phyloP scores from a whole-genome alignment of 2,797 vertebrate species.

The Melanotaenia trifasciata region DNA sequence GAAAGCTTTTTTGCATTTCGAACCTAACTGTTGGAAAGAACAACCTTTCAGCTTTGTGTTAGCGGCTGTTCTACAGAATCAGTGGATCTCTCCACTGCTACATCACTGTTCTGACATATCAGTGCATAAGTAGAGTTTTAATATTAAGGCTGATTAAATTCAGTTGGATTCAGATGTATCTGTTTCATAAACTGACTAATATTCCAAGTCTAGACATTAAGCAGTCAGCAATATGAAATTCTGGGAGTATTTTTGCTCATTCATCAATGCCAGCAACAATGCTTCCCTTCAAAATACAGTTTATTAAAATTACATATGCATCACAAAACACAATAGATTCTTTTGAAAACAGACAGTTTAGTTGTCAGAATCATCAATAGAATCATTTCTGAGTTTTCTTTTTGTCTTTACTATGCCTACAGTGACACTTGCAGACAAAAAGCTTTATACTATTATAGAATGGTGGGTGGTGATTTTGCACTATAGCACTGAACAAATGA shows the following conservation, averaged over 20 bases:
- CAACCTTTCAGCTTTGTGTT: background rate
- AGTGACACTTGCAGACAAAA: constrained; percentile 68
- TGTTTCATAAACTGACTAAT: background rate
- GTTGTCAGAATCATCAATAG: constrained; percentile 58
- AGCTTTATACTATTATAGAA: constrained; percentile 62
- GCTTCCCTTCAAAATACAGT: constrained; percentile 25
- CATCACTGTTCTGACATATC: background rate
- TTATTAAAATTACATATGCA: constrained; percentile 48
- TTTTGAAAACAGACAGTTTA: constrained; percentile 45
- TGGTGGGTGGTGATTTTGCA: constrained; percentile 66
- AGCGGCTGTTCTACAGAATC: constrained; percentile 12
- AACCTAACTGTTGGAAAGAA: background rate
- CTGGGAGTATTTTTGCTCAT: constrained; percentile 23
- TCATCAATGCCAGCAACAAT: constrained; percentile 7
- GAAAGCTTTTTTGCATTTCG: background rate
- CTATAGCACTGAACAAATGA: constrained; percentile 65
- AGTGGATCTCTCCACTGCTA: background rate
- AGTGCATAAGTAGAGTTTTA: constrained; percentile 6
- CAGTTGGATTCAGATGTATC: background rate
- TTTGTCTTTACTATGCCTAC: constrained; percentile 64
- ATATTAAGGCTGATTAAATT: constrained; percentile 11
- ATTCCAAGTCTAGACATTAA: constrained; percentile 1
- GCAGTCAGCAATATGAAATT: constrained; percentile 3
- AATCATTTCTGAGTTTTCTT: constrained; percentile 51
- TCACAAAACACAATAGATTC: constrained; percentile 43